These are phyloP conservation scores for Drosophila varians DNA, from an alignment of 1,140 invertebrate genomes.

Conservation along the genomic window DNA sequence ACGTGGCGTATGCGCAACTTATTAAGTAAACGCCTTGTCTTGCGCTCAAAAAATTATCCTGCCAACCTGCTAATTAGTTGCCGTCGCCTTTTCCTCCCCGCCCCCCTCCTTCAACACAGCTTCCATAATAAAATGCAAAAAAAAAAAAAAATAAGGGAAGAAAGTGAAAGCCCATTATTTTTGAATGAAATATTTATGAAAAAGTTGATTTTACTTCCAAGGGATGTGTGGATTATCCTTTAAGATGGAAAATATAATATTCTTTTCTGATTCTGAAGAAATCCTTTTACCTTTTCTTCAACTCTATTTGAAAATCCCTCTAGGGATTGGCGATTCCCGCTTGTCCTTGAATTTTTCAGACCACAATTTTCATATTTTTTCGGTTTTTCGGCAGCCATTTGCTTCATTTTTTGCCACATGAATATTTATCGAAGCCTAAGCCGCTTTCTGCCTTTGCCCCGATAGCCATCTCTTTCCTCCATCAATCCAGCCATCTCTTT, in stretches of 20 bases:
- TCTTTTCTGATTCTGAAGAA: too few species aligned
- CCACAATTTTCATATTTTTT: constrained; percentile 29
- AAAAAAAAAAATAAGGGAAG: background rate
- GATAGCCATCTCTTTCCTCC: background rate
- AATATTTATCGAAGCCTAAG: constrained; percentile 46
- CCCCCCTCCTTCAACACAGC: background rate
- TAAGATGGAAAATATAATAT: background rate
- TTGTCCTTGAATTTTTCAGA: constrained; percentile 6
- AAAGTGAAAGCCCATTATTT: background rate
- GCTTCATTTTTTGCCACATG: constrained; percentile 23
- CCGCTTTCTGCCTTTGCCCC: constrained; percentile 31
- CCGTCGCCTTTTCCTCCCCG: background rate
- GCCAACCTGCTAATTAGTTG: constrained; percentile 36
- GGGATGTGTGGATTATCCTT: background rate
- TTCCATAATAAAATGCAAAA: constrained; percentile 24
- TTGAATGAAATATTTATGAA: background rate
- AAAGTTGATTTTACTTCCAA: background rate
- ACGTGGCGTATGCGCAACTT: constrained; percentile 40
- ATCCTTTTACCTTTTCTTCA: too few species aligned
- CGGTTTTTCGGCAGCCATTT: constrained; percentile 21
- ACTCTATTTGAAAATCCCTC: too few species aligned
- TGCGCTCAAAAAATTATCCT: constrained; percentile 17
- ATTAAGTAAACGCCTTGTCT: constrained; percentile 23
- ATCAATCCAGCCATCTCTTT: background rate
- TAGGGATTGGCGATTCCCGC: background rate